Percentiles rank a stretch among this genome's conserved stretches.
phyloP scores from a whole-genome alignment of 2,113 vertebrate species.

The Marcusenius ussheri region DNA sequence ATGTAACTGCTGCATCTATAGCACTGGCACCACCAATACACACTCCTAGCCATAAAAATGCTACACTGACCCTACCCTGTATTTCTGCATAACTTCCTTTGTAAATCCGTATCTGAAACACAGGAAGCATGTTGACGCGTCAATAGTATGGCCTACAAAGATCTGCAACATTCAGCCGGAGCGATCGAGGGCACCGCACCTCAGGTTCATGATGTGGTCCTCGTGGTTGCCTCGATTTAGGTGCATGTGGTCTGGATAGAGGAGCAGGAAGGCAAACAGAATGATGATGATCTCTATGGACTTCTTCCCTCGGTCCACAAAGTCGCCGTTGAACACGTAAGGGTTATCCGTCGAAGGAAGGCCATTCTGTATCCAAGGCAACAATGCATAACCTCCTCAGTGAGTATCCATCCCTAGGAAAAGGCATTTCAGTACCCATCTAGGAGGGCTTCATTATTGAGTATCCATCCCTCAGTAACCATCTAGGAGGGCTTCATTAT shows the following conservation, averaged over 20 bases:
- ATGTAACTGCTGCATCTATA: background rate
- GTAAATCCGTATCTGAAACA: conserved; percentile 89
- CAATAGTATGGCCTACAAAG: background rate
- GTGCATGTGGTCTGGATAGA: conserved; percentile 83
- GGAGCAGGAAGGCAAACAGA: conserved; percentile 79
- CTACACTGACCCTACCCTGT: conserved; percentile 68
- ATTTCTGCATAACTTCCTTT: conserved; percentile 86
- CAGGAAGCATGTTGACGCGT: background rate
- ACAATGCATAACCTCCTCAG: background rate
- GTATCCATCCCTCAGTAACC: background rate
- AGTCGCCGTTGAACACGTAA: conserved; percentile 94
- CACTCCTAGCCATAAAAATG: background rate
- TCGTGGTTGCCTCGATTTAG: conserved; percentile 97
- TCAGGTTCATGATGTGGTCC: conserved; percentile 90
- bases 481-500: background rate
- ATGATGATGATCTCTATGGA: conserved; percentile 84
- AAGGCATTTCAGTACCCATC: background rate
- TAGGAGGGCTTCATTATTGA: background rate
- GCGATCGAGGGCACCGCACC: conserved; percentile 52
- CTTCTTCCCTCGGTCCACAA: conserved; percentile 89
- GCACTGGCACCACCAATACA: background rate
- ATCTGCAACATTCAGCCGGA: no score
- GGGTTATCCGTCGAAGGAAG: conserved; percentile 79
- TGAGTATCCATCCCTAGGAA: background rate
- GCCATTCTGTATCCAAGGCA: conserved; percentile 70